These are phyloP conservation scores for Tor tambroides DNA, from an alignment of 2,113 vertebrate genomes.

Conservation along the genomic window DNA sequence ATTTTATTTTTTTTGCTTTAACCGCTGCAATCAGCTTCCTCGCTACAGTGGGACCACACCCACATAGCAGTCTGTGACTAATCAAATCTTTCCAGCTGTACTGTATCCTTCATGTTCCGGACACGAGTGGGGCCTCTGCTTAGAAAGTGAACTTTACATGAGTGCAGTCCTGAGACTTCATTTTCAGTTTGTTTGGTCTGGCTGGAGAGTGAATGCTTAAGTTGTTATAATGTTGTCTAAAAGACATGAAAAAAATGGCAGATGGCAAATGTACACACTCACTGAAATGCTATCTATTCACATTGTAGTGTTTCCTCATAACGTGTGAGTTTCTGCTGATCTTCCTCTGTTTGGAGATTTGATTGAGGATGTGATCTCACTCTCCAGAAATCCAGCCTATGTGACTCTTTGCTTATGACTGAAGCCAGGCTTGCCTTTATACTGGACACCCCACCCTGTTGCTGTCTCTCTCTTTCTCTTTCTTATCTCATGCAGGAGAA, in stretches of 20 bases:
- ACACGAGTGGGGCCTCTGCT: neutral
- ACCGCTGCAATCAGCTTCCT: too few species aligned
- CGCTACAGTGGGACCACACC: conserved; percentile 77
- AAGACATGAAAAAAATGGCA: neutral
- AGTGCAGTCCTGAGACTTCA: neutral
- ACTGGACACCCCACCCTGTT: conserved; percentile 50
- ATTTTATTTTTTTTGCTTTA: too few species aligned
- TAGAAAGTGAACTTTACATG: neutral
- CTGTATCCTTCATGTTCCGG: conserved; percentile 73
- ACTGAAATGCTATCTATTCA: neutral
- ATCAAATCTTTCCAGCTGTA: conserved; percentile 79
- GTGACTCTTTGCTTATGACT: conserved; percentile 75
- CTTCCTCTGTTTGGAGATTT: conserved; percentile 72
- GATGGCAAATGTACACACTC: neutral
- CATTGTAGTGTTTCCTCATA: neutral
- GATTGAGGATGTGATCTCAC: conserved; percentile 88
- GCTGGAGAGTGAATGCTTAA: neutral
- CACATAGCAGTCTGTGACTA: conserved; percentile 72
- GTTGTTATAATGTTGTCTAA: neutral
- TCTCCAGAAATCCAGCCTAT: conserved; percentile 80
- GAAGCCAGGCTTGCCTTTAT: conserved; percentile 77
- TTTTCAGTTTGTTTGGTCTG: conserved; percentile 15
- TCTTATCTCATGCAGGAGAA: neutral
- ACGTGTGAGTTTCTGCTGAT: conserved; percentile 56
- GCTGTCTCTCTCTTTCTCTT: neutral